Conservation (phyloP, 2,888 invertebrate genomes). For the Clepsis dumicolana region DNA sequence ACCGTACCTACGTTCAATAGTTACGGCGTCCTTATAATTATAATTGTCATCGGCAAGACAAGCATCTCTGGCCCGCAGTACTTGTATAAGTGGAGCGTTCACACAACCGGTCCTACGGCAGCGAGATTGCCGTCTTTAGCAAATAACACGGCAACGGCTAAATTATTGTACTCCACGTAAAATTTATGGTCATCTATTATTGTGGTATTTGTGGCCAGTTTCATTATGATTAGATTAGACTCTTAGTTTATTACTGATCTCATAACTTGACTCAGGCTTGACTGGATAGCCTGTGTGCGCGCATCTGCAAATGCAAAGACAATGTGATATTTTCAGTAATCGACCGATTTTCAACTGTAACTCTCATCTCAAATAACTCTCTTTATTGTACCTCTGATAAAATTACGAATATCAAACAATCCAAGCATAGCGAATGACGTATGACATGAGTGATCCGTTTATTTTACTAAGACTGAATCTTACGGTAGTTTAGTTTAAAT, state of each 20-base stretch:
- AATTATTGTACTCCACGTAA: conserved; percentile 17
- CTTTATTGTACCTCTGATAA: too few relatives aligned
- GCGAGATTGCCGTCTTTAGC: conserved; percentile 38
- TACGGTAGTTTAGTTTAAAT: too few relatives aligned
- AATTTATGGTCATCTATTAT: conserved; percentile 25
- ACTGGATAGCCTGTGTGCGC: too few relatives aligned
- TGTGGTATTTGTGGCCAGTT: conserved; percentile 11
- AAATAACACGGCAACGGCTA: conserved; percentile 25
- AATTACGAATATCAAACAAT: too few relatives aligned
- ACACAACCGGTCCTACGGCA: conserved; percentile 20
- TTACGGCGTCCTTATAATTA: neutral
- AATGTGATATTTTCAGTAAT: too few relatives aligned
- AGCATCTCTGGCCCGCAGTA: neutral
- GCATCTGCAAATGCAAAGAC: too few relatives aligned
- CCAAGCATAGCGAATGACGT: too few relatives aligned
- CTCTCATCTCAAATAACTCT: too few relatives aligned
- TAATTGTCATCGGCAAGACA: neutral
- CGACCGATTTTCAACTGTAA: too few relatives aligned
- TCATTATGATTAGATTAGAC: conserved; percentile 24
- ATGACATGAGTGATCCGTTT: too few relatives aligned
- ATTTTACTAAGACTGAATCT: too few relatives aligned
- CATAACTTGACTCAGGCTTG: neutral
- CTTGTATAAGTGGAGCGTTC: conserved; percentile 20
- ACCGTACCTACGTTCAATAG: neutral
- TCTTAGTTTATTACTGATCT: neutral